Conservation (phyloP, 1,140 invertebrate genomes). For the Meloidogyne hapla region DNA sequence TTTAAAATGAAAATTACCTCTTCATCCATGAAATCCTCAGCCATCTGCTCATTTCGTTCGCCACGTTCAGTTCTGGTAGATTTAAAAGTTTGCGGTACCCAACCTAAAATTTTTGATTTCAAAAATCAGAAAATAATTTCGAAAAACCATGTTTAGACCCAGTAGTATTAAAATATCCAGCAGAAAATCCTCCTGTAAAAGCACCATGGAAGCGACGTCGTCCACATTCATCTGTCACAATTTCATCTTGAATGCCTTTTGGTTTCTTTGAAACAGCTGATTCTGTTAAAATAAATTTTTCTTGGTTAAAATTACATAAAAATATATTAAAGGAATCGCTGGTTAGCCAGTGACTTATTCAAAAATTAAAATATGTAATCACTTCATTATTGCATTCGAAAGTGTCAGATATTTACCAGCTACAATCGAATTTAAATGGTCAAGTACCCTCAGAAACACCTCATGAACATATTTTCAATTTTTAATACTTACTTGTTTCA, state of each 20-base stretch:
- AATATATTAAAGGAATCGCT: no score
- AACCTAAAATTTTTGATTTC: conserved; percentile 69
- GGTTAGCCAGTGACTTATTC: no score
- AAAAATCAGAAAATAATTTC: neutral
- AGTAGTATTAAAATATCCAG: conserved; percentile 94
- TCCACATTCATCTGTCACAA: conserved; percentile 84
- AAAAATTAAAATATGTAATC: no score
- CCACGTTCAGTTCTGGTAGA: conserved; percentile 77
- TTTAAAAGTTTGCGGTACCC: conserved; percentile 84
- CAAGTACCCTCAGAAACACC: no score
- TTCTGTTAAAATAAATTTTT: conserved; percentile 38
- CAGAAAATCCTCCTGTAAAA: conserved; percentile 97
- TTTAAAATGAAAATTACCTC: conserved; percentile 70
- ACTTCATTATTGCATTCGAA: no score
- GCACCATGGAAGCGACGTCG: conserved; percentile 93
- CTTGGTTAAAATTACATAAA: no score
- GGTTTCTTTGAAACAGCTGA: conserved; percentile 72
- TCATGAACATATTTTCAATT: neutral
- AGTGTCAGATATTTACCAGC: no score
- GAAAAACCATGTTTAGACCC: conserved; percentile 81
- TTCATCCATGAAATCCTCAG: conserved; percentile 97
- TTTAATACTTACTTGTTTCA: conserved; percentile 51
- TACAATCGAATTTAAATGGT: no score
- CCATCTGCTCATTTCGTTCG: conserved; percentile 68
- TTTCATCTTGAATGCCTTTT: conserved; percentile 80